Evolutionary conservation across 2,113 vertebrate genomes (phyloP), one percentile per base, ranked within the genome.

Genomic region (Phocoena phocoena): DNA sequence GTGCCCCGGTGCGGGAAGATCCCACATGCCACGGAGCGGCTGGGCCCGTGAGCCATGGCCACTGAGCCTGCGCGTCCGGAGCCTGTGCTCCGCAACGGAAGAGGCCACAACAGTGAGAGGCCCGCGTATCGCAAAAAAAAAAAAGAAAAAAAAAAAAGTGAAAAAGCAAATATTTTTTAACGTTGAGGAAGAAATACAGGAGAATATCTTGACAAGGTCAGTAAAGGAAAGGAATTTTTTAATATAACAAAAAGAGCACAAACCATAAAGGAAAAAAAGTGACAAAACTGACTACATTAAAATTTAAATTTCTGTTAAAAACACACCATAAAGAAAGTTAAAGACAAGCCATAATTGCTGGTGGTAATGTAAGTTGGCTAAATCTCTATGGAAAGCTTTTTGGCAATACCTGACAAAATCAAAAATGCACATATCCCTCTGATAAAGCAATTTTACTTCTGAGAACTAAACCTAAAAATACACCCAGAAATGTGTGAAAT

Each of bases 381-480:
- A 81, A 93, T 71, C 41, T 74, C 67, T 82, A n/a, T 4, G 21
- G 36, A 62, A 96, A 88, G 31, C 25, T 88, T 83, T 70, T 77
- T 55, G 63, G 28, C 41, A 88, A 83, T 62, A 88, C 17, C 8
- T 28, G 62, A 84, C 41, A 84, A 84, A 92, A 96, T 47, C 26
- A 84, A 36, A 93, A 60, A 84, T 89, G 53, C 41, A 92, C 11
- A 65, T 15, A 92, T 83, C 18, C 14, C 67, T 41, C 60, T 47
- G 36, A 50, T 73, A 15, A 50, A 89, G 36, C 71, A 55, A 92
- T 95, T 94, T 62, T 55, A 76, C 68, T 76, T 89, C 63, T 93
- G 65, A 93, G 71, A 96, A 85, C 38, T 96, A 95, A 89, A 65
- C 25, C 44, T 85, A 89, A 80, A 85, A 15, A n/a, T 2, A 85